Base-by-base conservation (phyloP, 2,113 vertebrate species). In the Festucalex cinctus region DNA sequence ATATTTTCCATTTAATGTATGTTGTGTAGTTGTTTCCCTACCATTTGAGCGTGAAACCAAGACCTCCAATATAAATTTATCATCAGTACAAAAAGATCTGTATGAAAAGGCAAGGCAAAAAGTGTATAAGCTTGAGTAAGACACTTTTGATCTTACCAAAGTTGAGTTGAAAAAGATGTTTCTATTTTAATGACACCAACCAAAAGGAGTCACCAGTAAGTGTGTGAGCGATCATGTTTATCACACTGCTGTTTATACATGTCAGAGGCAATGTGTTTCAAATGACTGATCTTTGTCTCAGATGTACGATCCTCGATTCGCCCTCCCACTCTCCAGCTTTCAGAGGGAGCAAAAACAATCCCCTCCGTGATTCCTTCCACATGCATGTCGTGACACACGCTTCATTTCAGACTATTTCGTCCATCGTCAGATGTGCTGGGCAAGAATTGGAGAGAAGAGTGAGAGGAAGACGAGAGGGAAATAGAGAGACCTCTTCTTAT, bases 311-410 rank as follows among this genome's bases (percentile, higher is more conserved):
- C 75, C 70, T 65, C 69, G 49, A 66, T 77, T 85, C 70, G 78
- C 78, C 71, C 73, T 83, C 79, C 80, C 79, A 77, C 81, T 84
- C 86, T 79, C 65, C 51, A 5, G 77, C 67, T 68, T 80, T 83
- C 77, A 70, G 81, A 75, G 74, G 60, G 75, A 83, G 77, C 61
- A 90, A 89, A 85, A 89, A 87, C 85, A 90, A 86, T 80, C 69
- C 46, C 53, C 53, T 85, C 83, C 65, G 63, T 86, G 85, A 90
- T 90, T 75, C 77, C 84, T 90, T 89, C 87, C 88, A 88, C 78
- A 86, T 87, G 86, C 70, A 65, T 79, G 76, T 79, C 5, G 63
- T 80, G 82, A 80, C 66, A 69, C 35, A 39, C 54, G 54, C 63
- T 63, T 63, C 68, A 65, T 69, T 37, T 51, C 41, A 41, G 62